Percentiles rank a stretch among this genome's conserved stretches.
These are phyloP conservation scores for Apis laboriosa DNA, from an alignment of 1,140 invertebrate species.

Conservation along the genomic window DNA sequence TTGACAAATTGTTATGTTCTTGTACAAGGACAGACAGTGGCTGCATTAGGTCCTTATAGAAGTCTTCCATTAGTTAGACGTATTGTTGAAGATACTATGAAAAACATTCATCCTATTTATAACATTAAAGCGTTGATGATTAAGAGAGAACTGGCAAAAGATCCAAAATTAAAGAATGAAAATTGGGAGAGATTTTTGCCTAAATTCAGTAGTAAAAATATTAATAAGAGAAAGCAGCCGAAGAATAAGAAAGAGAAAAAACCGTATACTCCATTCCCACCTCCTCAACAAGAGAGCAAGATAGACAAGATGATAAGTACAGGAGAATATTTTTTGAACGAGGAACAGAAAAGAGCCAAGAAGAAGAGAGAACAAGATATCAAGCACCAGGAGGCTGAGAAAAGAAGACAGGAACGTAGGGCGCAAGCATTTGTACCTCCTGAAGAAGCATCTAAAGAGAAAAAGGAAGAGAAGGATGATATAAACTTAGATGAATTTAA, in stretches of 20 bases:
- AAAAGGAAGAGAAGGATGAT: constrained; percentile 68
- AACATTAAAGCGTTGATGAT: constrained; percentile 99
- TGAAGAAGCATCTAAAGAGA: constrained; percentile 82
- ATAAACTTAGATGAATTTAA: constrained; percentile 87
- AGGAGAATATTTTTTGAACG: constrained; percentile 98
- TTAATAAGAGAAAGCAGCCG: constrained; percentile 92
- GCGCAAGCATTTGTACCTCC: constrained; percentile 92
- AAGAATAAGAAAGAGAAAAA: constrained; percentile 94
- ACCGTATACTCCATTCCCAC: constrained; percentile 98
- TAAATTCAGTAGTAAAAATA: constrained; percentile 96
- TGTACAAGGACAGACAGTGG: constrained; percentile 99
- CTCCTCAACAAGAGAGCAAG: constrained; percentile 94
- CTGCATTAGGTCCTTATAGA: constrained; percentile 96
- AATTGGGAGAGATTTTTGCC: constrained; percentile 99
- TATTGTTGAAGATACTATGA: constrained; percentile 98
- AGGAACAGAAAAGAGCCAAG: constrained; percentile 89
- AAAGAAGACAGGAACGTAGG: constrained; percentile 88
- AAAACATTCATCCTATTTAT: constrained; percentile 99
- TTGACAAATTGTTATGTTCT: constrained; percentile 99
- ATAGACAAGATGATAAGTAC: constrained; percentile 96
- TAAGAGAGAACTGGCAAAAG: constrained; percentile 96
- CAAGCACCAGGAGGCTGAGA: constrained; percentile 86
- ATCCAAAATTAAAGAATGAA: constrained; percentile 95
- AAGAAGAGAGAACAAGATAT: constrained; percentile 88
- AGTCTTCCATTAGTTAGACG: constrained; percentile 95